A percentile compares a stretch with the other conserved stretches of the same genome.
These are phyloP conservation scores for Hydra vulgaris DNA, from an alignment of 30 jellyfish, hydroid and myxozoan species.

Conservation along the genomic window DNA sequence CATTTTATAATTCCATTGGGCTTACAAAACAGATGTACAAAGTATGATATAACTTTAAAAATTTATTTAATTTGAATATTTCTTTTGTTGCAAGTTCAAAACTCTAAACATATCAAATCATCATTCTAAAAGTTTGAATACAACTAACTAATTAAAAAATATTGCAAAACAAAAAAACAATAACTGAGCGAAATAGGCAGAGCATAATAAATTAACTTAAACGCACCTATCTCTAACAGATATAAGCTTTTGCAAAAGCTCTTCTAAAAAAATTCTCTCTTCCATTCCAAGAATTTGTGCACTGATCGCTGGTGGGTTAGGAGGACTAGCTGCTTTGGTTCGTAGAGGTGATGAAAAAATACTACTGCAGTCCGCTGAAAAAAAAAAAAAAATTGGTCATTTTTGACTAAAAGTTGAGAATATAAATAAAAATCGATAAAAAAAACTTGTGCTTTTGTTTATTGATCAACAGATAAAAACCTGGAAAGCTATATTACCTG, in stretches of 20 bases:
- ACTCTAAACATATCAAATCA: too few species aligned
- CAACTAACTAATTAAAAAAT: neutral
- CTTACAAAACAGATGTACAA: too few species aligned
- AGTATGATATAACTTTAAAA: too few species aligned
- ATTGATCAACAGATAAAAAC: neutral
- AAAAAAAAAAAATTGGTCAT: neutral
- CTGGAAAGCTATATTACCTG: constrained; percentile 18
- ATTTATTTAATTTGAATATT: too few species aligned
- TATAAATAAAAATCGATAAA: too few species aligned
- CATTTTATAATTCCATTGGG: too few species aligned
- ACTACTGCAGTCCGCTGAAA: constrained; percentile 27
- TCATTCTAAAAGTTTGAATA: too few species aligned
- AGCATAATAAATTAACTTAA: neutral
- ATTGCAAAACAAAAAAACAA: neutral
- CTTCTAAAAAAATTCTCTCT: constrained; percentile 34
- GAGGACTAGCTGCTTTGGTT: constrained; percentile 47
- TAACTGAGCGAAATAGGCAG: neutral
- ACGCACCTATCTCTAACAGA: constrained; percentile 37
- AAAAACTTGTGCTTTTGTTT: neutral
- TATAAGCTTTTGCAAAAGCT: neutral
- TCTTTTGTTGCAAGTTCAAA: too few species aligned
- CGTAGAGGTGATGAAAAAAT: constrained; percentile 28
- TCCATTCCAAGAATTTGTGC: constrained; percentile 41
- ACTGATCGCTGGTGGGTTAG: constrained; percentile 37
- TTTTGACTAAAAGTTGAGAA: too few species aligned